These are phyloP conservation scores for Caenorhabditis doughertyi DNA, from an alignment of 2,888 invertebrate species.

Conservation along the genomic window DNA sequence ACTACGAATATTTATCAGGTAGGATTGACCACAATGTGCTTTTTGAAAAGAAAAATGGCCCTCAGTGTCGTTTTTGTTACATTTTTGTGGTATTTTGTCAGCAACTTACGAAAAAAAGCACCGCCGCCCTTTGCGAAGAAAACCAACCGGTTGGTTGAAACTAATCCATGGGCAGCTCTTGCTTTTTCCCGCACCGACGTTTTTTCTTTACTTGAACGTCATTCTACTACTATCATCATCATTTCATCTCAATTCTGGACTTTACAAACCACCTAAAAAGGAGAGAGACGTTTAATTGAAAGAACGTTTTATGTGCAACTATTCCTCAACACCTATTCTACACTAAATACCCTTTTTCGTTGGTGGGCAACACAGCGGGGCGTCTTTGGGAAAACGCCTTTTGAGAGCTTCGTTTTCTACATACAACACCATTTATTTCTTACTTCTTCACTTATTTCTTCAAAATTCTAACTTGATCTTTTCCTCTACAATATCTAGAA, in stretches of 20 bases:
- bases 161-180: constrained; percentile 50
- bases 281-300: constrained; percentile 43
- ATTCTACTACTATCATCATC: constrained; percentile 62
- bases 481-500: background rate
- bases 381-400: constrained; percentile 34
- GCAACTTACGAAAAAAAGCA: constrained; percentile 45
- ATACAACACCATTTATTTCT: constrained; percentile 39
- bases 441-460: constrained; percentile 19
- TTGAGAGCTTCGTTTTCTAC: constrained; percentile 33
- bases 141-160: constrained; percentile 59
- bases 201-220: constrained; percentile 45
- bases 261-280: background rate
- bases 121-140: constrained; percentile 32
- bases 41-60: background rate
- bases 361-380: constrained; percentile 45
- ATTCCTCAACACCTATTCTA: constrained; percentile 45
- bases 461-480: constrained; percentile 42
- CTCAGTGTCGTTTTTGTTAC: background rate
- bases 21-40: constrained; percentile 23
- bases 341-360: constrained; percentile 37
- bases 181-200: background rate
- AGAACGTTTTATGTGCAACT: constrained; percentile 50
- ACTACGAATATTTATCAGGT: constrained; percentile 49
- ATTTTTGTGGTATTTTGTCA: constrained; percentile 14
- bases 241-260: constrained; percentile 26